Conservation (phyloP, 1,140 invertebrate genomes). For the Colletes latitarsis region DNA sequence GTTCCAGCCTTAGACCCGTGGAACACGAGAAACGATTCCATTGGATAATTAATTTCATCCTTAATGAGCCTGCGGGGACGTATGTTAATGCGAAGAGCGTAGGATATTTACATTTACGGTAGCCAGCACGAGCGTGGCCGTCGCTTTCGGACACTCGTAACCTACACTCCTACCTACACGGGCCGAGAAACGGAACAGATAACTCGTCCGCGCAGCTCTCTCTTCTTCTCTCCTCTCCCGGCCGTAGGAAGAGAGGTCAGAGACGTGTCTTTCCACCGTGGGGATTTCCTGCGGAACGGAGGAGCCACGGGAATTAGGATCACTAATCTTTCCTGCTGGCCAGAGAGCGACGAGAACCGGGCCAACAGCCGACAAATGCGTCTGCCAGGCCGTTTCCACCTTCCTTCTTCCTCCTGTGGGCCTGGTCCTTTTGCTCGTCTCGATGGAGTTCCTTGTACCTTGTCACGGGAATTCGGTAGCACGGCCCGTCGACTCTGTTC, state of each 20-base stretch:
- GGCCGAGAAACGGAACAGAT: constrained; percentile 55
- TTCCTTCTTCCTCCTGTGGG: constrained; percentile 42
- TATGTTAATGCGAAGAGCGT: constrained; percentile 77
- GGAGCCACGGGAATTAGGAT: constrained; percentile 43
- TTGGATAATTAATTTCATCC: constrained; percentile 78
- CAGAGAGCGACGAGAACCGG: constrained; percentile 63
- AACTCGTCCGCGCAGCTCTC: constrained; percentile 39
- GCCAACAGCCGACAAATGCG: constrained; percentile 79
- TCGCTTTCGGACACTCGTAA: constrained; percentile 62
- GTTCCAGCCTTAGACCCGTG: background rate
- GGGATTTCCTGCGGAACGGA: constrained; percentile 44
- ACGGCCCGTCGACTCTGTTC: constrained; percentile 36
- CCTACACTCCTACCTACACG: constrained; percentile 64
- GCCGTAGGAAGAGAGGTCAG: constrained; percentile 24
- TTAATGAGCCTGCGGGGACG: constrained; percentile 78
- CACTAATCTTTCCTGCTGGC: constrained; percentile 74
- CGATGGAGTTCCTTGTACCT: constrained; percentile 45
- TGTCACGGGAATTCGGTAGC: constrained; percentile 67
- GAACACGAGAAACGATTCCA: constrained; percentile 64
- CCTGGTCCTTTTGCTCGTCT: constrained; percentile 26
- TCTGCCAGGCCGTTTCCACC: constrained; percentile 68
- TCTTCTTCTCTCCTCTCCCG: background rate
- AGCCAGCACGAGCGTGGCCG: constrained; percentile 66
- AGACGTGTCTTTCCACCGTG: constrained; percentile 33
- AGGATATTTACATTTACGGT: constrained; percentile 79